A percentile compares a stretch with the other conserved stretches of the same genome.
Conservation (phyloP, 2,797 vertebrate genomes). For the Limnodromus scolopaceus region DNA sequence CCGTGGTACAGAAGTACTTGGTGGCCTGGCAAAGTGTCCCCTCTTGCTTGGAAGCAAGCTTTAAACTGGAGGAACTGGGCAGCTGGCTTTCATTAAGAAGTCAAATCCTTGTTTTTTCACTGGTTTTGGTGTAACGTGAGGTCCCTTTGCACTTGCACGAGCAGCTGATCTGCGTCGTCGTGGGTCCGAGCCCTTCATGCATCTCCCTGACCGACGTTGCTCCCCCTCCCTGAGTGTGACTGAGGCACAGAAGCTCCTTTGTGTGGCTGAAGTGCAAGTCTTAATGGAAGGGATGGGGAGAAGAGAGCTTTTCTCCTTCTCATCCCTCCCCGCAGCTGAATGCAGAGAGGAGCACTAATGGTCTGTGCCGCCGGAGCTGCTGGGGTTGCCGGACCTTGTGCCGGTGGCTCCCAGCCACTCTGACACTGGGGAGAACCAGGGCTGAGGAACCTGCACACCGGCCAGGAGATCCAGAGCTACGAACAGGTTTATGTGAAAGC, state of each 20-base stretch:
- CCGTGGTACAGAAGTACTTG: not conserved
- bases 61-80: not conserved
- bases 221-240: not conserved
- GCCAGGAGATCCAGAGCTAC: not conserved
- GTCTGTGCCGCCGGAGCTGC: not conserved
- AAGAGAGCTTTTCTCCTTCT: not conserved
- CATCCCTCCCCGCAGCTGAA: not conserved
- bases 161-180: accelerated
- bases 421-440: not conserved
- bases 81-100: not conserved
- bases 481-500: not conserved
- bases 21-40: not conserved
- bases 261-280: not conserved
- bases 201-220: accelerated
- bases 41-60: not conserved
- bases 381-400: not conserved
- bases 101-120: not conserved
- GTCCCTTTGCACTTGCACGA: not conserved
- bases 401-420: not conserved
- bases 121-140: not conserved
- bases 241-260: not conserved
- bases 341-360: not conserved
- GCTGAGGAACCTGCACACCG: not conserved
- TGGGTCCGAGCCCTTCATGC: not conserved
- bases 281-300: not conserved